Percentiles rank a stretch among this genome's conserved stretches.
Evolutionary conservation across 2,113 vertebrate genomes (phyloP).

Genomic region (Lates calcarifer): DNA sequence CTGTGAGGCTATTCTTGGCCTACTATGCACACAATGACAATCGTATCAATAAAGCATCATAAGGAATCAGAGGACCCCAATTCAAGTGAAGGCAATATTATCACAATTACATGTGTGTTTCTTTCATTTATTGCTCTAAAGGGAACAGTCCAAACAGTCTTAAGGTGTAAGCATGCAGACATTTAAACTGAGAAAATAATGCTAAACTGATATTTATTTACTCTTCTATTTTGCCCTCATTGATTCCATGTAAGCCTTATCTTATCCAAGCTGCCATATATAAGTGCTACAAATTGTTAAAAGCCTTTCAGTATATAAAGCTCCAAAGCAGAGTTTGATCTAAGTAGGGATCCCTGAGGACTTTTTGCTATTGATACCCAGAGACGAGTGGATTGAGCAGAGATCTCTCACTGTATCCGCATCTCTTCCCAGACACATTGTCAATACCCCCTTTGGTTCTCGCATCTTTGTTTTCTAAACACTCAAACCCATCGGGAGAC

Average conservation of each 20-base stretch:
- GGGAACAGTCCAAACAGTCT: neutral
- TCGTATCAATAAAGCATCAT: no score
- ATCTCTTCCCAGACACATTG: constrained; percentile 57
- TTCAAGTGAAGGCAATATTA: neutral
- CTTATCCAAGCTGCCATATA: constrained; percentile 13
- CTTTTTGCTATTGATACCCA: constrained; percentile 56
- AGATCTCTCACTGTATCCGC: constrained; percentile 51
- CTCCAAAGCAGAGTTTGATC: constrained; percentile 46
- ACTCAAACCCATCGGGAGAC: constrained; percentile 10
- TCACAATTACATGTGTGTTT: no score
- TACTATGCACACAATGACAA: no score
- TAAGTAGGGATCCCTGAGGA: constrained; percentile 56
- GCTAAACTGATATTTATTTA: constrained; percentile 1
- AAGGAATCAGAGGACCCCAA: neutral
- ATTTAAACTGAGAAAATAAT: neutral
- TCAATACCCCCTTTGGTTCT: constrained; percentile 57
- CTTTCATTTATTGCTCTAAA: neutral
- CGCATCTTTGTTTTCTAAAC: constrained; percentile 52
- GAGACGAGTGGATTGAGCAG: constrained; percentile 66
- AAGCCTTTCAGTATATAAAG: constrained; percentile 31
- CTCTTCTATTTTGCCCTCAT: constrained; percentile 7
- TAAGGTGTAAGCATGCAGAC: neutral
- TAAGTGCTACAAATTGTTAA: constrained; percentile 33
- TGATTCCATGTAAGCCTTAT: constrained; percentile 28
- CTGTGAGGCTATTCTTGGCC: no score